Evolutionary conservation across 2,888 invertebrate genomes (phyloP), one percentile per base, ranked within the genome.

Genomic region (Perdita meconis): DNA sequence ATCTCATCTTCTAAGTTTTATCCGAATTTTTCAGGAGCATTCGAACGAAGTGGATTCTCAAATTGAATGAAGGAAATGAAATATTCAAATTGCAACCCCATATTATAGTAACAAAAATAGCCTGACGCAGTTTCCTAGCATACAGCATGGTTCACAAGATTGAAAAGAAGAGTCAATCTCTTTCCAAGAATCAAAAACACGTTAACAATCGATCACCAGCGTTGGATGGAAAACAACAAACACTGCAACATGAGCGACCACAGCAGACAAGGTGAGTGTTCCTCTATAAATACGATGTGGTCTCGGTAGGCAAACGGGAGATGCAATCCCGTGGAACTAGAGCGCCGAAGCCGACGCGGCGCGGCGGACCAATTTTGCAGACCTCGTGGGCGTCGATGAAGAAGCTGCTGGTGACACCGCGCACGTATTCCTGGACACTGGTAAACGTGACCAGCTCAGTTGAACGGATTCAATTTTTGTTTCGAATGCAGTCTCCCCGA

Each of bases 221-320:
- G 16, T 8, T 34, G 30, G 19, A 8, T 19, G 36, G 24, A 55
- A 53, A 78, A 73, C 56, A 69, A 78, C 72, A 68, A 79, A 79
- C 72, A 42, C 38, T 38, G 50, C 50, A n/a, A 24, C 24, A 34
- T 24, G 64, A 34, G 44, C 34, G 42, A 51, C 36, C 55, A 67
- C 47, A 44, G 34, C 51, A 10, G 59, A 67, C 65, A 65, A 61
- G 55, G 55, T 67, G 78, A 78, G 86, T 85, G 86, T 84, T 84
- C 82, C 82, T 85, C 90, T 91, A 91, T 89, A 90, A 91, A 91
- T 91, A 91, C 87, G 79, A 57, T 51, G 69, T 51, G 69, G 73
- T 77, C 78, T 77, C 89, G 89, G 90, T 90, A 89, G 90, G 89
- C 90, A 88, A 84, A 78, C 78, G 77, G 81, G 80, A 82, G 86